These are phyloP conservation scores for Centropus bengalensis DNA, from an alignment of 2,113 vertebrate species.

Conservation along the genomic window DNA sequence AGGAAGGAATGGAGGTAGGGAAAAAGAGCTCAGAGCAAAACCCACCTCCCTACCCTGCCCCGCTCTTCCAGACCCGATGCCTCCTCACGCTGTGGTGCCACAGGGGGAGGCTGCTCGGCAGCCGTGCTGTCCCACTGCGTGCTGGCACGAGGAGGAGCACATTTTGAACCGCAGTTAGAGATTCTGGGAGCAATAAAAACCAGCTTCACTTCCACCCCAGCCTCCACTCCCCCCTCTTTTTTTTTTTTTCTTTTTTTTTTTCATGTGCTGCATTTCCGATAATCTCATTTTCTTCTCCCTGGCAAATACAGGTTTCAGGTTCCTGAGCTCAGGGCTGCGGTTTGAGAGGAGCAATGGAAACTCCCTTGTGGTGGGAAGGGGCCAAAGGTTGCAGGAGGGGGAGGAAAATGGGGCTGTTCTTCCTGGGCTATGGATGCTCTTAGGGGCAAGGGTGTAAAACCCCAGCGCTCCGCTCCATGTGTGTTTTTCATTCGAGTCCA, in stretches of 20 bases:
- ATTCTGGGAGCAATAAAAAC: not conserved
- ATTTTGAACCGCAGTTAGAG: not conserved
- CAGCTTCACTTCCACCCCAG: not conserved
- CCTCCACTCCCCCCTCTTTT: not conserved
- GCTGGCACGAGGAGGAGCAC: not conserved
- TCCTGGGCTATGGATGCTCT: not conserved
- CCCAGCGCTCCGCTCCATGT: rapidly evolving
- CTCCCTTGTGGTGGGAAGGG: not conserved
- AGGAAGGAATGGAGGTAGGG: not conserved
- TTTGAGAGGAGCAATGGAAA: slow-evolving; percentile 57
- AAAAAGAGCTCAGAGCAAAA: not conserved
- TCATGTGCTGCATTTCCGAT: slow-evolving; percentile 24
- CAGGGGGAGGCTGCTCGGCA: not conserved
- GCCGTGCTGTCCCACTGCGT: not conserved
- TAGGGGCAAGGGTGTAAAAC: not conserved
- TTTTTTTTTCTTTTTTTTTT: not conserved
- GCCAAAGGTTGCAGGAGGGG: slow-evolving; percentile 13
- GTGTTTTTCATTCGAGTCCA: rapidly evolving
- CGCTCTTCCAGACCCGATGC: not conserved
- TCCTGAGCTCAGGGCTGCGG: slow-evolving; percentile 5
- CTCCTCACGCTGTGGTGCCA: not conserved
- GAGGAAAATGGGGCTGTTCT: not conserved
- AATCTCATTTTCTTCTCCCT: slow-evolving; percentile 31
- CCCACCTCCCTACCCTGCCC: not conserved
- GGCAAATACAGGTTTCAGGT: slow-evolving; percentile 24